Evolutionary conservation across 2,888 invertebrate species (phyloP), one percentile per base, ranked within the genome.

Genomic region (Sphaeridia pumilis): DNA sequence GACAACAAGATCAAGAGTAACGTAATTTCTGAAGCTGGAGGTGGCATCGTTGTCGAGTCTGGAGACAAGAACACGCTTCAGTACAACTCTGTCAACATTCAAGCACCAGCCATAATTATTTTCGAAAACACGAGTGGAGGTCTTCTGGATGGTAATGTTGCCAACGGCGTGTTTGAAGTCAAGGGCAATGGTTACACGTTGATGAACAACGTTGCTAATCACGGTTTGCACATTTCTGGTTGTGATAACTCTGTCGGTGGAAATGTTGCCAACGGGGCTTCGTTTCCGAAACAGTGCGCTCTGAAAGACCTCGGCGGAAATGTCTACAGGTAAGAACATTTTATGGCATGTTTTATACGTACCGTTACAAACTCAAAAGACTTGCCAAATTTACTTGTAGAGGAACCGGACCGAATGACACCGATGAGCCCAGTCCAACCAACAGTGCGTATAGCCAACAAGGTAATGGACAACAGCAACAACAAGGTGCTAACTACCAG

Each of bases 1-100:
- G 57, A 56, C 10, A 62, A 62, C 42, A 58, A 46, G n/a, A 54
- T 64, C 27, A 62, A 59, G 35, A 59, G 60, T 27, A 59, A 60
- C 24, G 64, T 64, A 38, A 64, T 64, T 44, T 59, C 59, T 5
- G 64, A 64, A 44, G 64, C 61, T 7, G 56, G 54, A 22, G 58
- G 59, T 36, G 61, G 64, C 5, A 59, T 64, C 36, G 49, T 62
- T 24, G 26, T 64, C 22, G 64, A 64, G 44, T 49, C 49, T 12
- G 51, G 49, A 5, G 49, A 49, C 31, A 48, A 44, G 22, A 56
- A 58, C 26, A 57, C 51, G 17, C 41, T 64, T 4, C 48, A 54
- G 26, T 61, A 64, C 55, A 64, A 64, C 36, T 64, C 64, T 1
- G 48, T 64, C 10, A 64, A 64, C 50, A 64, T 64, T 34, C 58